Percentiles rank a stretch among this genome's conserved stretches.
phyloP scores from a whole-genome alignment of 2,797 vertebrate species.

The Chaunax sp. region DNA sequence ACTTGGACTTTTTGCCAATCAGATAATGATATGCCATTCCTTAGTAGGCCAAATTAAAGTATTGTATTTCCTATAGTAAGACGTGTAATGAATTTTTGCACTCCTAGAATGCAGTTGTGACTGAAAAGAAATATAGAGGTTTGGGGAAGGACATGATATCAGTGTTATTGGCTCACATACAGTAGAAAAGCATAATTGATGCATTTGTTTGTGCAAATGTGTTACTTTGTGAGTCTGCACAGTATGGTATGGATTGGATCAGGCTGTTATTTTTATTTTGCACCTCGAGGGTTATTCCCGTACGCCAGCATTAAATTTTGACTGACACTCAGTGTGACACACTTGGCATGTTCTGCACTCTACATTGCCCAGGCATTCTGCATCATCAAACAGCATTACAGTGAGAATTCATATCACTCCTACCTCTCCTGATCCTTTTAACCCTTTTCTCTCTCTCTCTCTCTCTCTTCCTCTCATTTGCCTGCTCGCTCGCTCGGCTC shows the following conservation, averaged over 20 bases:
- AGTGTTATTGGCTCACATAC: too few species aligned
- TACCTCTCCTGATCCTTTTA: slow-evolving; percentile 14
- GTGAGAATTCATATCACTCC: slow-evolving; percentile 51
- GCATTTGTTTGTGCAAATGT: background rate
- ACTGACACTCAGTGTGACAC: slow-evolving; percentile 46
- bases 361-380: slow-evolving; percentile 51
- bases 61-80: too few species aligned
- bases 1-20: too few species aligned
- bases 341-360: slow-evolving; percentile 46
- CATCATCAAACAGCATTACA: slow-evolving; percentile 63
- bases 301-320: slow-evolving; percentile 45
- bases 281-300: background rate
- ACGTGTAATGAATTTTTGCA: too few species aligned
- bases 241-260: background rate
- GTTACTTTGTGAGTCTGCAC: background rate
- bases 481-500: background rate
- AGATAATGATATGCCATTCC: too few species aligned
- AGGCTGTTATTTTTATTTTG: background rate
- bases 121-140: background rate
- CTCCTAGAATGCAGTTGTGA: background rate
- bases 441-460: slow-evolving; percentile 18
- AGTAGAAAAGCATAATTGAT: background rate
- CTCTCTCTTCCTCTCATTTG: background rate
- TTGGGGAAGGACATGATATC: background rate
- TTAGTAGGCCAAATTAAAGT: too few species aligned